Base-by-base conservation (phyloP, 2,113 vertebrate genomes). In the Xiphophorus maculatus region DNA sequence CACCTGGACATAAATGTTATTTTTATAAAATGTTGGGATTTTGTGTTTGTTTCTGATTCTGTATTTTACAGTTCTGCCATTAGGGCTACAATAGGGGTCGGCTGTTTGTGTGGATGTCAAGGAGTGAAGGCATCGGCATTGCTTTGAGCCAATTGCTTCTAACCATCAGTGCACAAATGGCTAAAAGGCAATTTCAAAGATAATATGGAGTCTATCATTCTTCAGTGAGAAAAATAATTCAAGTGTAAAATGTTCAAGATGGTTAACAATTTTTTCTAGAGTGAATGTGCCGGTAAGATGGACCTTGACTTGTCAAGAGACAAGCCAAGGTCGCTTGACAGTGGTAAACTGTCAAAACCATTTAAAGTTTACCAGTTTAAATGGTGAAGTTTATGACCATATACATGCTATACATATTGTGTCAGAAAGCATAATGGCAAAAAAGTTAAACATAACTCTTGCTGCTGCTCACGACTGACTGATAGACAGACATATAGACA, bases 1-100 rank as follows among this genome's bases (percentile, higher is more conserved):
- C 93, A 95, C 92, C 92, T 95, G 91, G 92, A 89, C 91, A 82
- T 69, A 87, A 87, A 89, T 94, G 94, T 93, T 93, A 94, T 93
- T 95, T 93, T 92, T 87, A 92, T 66, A 84, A 87, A 90, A 90
- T 85, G 85, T 42, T 88, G 89, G 90, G 92, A 92, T 90, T 91
- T 90, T 85, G 88, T 90, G 85, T 87, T 42, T 42, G 40, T 15
- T 42, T 15, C 40, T 42, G 14, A 15, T 42, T 42, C 14, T 42
- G 14, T 14, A 42, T 14, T 13, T 15, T 42, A 14, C 40, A 15
- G 40, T 42, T 42, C 40, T 42, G 14, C 14, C 40, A 42, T 42
- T 42, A 15, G 40, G 14, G 40, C 40, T 15, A 42, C 12, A 15
- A 15, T 42, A 42, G 40, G 13, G 40, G 40, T 14, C 3, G 12